Conservation (phyloP, 2,888 invertebrate species). For the Stenotaenia linearis region DNA sequence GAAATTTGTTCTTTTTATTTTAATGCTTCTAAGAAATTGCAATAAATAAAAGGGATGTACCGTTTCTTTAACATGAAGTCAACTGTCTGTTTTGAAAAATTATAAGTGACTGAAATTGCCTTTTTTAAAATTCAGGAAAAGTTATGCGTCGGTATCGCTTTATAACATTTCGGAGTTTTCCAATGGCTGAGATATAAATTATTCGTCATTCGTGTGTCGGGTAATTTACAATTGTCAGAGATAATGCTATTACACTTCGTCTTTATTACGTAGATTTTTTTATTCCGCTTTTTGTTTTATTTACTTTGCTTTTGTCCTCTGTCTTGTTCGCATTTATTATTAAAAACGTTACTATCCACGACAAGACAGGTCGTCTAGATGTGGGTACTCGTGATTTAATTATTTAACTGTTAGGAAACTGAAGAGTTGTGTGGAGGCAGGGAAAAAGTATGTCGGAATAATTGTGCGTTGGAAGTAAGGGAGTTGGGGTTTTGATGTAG, state of each 20-base stretch:
- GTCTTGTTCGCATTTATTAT: no score
- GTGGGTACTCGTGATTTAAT: no score
- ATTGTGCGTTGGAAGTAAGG: no score
- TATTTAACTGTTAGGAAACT: no score
- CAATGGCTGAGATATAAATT: neutral
- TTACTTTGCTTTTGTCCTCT: no score
- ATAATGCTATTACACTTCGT: neutral
- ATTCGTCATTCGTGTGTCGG: no score
- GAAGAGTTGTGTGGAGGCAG: no score
- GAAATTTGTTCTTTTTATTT: neutral
- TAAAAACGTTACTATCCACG: no score
- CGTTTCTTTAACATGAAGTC: neutral
- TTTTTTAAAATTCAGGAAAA: neutral
- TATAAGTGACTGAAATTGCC: neutral
- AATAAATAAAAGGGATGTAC: neutral
- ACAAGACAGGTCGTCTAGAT: no score
- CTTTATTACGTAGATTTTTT: neutral
- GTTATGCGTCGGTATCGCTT: neutral
- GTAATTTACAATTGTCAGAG: neutral
- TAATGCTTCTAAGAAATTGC: neutral
- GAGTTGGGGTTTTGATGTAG: no score
- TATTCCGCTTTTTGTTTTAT: neutral
- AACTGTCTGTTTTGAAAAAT: neutral
- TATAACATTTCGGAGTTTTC: neutral
- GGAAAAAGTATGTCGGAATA: no score